Percentiles rank a stretch among this genome's conserved stretches.
These are phyloP conservation scores for Mimas tiliae DNA, from an alignment of 2,888 invertebrate species.

Conservation along the genomic window DNA sequence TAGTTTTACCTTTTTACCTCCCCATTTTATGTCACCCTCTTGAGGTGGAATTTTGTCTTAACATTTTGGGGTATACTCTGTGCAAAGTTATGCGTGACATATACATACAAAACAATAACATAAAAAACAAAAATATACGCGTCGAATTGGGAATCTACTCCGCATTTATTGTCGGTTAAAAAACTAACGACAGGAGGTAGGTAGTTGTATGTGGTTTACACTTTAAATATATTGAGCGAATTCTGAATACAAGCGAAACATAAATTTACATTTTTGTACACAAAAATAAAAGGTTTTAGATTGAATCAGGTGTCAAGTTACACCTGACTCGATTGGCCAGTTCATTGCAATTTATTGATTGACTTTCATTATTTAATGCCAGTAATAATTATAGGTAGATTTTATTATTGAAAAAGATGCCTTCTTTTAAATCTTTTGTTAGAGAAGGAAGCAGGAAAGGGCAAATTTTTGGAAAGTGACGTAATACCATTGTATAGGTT, in stretches of 20 bases:
- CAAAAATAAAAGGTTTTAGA: constrained; percentile 13
- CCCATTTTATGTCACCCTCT: no score
- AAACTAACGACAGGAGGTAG: no score
- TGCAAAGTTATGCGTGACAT: background rate
- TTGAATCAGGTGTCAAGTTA: constrained; percentile 12
- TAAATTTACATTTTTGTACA: background rate
- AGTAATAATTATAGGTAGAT: background rate
- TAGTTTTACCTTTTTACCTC: no score
- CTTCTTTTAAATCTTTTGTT: background rate
- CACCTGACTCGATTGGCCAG: background rate
- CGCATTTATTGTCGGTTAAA: no score
- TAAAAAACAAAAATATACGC: no score
- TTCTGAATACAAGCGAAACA: background rate
- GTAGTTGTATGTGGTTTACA: no score
- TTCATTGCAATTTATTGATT: constrained; percentile 11
- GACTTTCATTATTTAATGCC: constrained; percentile 1
- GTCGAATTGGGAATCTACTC: no score
- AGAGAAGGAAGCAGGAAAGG: constrained; percentile 40
- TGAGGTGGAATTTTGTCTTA: no score
- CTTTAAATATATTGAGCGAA: background rate
- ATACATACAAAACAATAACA: no score
- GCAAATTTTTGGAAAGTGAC: constrained; percentile 41
- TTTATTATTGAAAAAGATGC: no score
- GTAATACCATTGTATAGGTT: constrained; percentile 41
- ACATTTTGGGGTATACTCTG: no score